Conservation (phyloP, 2,797 vertebrate species). For the Phrynocephalus vlangalii region DNA sequence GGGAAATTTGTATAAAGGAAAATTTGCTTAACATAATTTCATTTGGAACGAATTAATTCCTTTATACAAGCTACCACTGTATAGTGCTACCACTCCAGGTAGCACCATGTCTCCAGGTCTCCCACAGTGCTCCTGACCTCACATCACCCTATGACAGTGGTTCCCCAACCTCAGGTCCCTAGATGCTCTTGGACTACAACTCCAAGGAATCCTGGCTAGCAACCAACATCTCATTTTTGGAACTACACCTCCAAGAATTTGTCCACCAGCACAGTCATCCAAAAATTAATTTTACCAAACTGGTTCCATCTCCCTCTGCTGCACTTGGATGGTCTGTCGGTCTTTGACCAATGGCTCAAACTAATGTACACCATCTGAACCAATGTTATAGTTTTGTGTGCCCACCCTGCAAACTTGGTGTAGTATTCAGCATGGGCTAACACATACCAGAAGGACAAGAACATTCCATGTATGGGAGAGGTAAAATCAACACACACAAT, state of each 20-base stretch:
- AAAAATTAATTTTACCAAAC: neutral
- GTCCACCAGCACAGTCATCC: neutral
- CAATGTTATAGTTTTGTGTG: neutral
- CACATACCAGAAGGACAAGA: neutral
- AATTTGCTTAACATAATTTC: too few species aligned
- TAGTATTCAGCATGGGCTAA: neutral
- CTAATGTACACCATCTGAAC: neutral
- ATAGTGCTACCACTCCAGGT: neutral
- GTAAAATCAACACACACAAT: neutral
- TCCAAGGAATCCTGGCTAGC: too few species aligned
- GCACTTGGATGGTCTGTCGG: neutral
- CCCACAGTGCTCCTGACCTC: too few species aligned
- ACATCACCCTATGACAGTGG: neutral
- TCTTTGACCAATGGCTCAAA: neutral
- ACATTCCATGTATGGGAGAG: too few species aligned
- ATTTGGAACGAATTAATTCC: too few species aligned
- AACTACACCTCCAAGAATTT: neutral
- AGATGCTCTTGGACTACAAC: too few species aligned
- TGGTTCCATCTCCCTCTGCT: neutral
- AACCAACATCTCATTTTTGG: neutral
- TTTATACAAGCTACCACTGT: too few species aligned
- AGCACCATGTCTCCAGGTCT: neutral
- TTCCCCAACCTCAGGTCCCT: too few species aligned
- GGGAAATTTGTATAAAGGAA: too few species aligned
- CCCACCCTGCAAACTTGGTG: neutral